Conservation (phyloP, 2,888 invertebrate species). For the Latrodectus elegans region DNA sequence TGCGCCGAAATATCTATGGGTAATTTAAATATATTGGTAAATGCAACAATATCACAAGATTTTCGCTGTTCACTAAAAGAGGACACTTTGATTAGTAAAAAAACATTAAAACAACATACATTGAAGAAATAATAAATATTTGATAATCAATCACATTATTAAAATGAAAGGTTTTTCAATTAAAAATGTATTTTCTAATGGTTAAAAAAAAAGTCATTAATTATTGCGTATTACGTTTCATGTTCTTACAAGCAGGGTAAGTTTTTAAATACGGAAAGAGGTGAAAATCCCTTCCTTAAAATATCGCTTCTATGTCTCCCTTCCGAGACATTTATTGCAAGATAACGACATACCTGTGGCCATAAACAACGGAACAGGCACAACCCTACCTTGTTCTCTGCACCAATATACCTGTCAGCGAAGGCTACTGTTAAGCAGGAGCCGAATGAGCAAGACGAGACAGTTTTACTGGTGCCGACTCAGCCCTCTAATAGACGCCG, state of each 20-base stretch:
- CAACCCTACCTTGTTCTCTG: slow-evolving; percentile 19
- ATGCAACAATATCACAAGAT: no score
- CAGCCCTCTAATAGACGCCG: slow-evolving; percentile 39
- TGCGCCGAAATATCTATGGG: no score
- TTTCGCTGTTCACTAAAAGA: no score
- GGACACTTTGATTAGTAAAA: no score
- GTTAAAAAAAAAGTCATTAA: no score
- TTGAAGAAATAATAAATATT: no score
- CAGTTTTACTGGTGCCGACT: slow-evolving; percentile 58
- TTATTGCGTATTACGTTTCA: no score
- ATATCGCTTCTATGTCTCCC: not conserved
- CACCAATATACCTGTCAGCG: slow-evolving; percentile 58
- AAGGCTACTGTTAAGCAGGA: slow-evolving; percentile 5
- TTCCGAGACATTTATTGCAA: not conserved
- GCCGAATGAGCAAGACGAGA: slow-evolving; percentile 30
- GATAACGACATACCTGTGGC: not conserved
- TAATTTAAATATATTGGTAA: no score
- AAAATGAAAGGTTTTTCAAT: no score
- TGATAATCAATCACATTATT: no score
- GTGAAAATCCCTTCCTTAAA: slow-evolving; percentile 8
- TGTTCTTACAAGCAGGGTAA: not conserved
- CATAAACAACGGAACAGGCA: not conserved
- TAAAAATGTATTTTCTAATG: no score
- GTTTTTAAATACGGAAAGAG: not conserved
- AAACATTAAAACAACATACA: no score